Conservation (phyloP, 92 coral and sea anemone species). For the Galaxea fascicularis region DNA sequence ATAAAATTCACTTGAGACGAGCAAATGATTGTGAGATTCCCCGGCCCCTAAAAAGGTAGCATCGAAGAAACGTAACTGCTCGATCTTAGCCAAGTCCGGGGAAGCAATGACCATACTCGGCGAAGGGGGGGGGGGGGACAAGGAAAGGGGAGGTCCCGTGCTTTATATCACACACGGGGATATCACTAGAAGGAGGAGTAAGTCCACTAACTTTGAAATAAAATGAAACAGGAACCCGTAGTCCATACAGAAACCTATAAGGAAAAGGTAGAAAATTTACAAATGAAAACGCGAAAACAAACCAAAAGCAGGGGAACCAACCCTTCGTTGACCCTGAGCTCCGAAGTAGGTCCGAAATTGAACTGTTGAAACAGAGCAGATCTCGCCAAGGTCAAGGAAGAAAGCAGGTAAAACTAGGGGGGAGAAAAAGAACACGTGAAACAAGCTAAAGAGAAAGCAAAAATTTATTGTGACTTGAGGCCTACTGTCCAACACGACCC, state of each 20-base stretch:
- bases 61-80: too few species aligned
- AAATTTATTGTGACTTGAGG: background rate
- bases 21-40: background rate
- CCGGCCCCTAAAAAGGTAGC: conserved; percentile 27
- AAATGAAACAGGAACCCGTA: background rate
- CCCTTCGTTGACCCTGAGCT: too few species aligned
- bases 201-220: conserved; percentile 1
- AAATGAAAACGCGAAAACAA: background rate
- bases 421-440: background rate
- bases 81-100: conserved; percentile 14
- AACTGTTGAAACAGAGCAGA: too few species aligned
- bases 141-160: conserved; percentile 33
- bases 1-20: background rate
- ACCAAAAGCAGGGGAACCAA: conserved; percentile 10
- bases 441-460: background rate
- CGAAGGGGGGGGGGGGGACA: conserved; percentile 45
- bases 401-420: too few species aligned
- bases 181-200: conserved; percentile 2
- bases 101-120: conserved; percentile 13
- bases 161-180: conserved; percentile 10
- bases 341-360: too few species aligned
- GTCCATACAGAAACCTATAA: background rate
- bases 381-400: too few species aligned
- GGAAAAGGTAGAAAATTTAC: background rate
- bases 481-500: background rate